These are phyloP conservation scores for Mus spicilegus DNA, from an alignment of 2,113 vertebrate genomes.

Conservation along the genomic window DNA sequence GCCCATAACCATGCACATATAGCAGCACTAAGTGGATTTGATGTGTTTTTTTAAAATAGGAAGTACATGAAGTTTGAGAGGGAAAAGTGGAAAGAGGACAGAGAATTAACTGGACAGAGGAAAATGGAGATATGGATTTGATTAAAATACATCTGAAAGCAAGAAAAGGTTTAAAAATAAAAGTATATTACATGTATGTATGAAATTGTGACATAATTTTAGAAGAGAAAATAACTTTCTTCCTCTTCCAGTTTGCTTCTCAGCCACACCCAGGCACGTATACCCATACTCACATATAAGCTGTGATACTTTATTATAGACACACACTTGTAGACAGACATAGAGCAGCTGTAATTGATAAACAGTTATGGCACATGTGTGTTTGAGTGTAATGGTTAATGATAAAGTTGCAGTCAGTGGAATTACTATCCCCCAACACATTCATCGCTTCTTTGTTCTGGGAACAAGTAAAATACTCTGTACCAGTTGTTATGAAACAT, in stretches of 20 bases:
- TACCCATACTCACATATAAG: background rate
- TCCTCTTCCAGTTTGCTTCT: background rate
- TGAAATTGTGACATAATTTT: background rate
- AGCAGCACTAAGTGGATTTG: background rate
- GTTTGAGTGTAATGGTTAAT: background rate
- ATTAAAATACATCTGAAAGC: background rate
- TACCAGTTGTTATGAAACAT: too few species aligned
- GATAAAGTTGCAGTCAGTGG: background rate
- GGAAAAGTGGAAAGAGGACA: background rate
- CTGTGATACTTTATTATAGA: too few species aligned
- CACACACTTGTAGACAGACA: too few species aligned
- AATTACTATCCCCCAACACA: too few species aligned
- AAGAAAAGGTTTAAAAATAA: background rate
- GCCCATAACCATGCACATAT: background rate
- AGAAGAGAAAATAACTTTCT: background rate
- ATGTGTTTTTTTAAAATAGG: background rate
- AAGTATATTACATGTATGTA: background rate
- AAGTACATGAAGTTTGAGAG: background rate
- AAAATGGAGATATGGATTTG: background rate
- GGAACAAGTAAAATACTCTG: background rate
- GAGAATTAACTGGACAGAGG: background rate
- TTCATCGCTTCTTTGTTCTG: background rate
- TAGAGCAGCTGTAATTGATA: too few species aligned
- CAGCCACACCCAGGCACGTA: background rate
- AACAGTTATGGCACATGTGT: background rate